These are phyloP conservation scores for Argyresthia goedartella DNA, from an alignment of 2,888 invertebrate genomes.

Conservation along the genomic window DNA sequence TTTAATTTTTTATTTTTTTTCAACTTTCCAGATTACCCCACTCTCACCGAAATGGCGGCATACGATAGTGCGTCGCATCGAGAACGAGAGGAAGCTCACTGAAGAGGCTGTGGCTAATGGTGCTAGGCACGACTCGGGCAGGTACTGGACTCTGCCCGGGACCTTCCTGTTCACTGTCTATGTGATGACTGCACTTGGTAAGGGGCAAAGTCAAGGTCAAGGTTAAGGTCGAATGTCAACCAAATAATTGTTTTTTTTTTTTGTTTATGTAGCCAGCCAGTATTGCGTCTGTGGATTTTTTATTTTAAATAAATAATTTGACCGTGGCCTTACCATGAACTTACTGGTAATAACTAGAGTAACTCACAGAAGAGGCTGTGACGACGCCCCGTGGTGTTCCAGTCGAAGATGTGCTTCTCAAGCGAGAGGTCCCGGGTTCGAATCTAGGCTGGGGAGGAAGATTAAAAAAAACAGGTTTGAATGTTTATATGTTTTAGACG, in stretches of 20 bases:
- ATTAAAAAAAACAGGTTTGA: too few relatives aligned
- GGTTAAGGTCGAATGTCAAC: too few relatives aligned
- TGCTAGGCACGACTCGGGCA: slow-evolving; percentile 57
- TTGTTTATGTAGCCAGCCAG: not conserved
- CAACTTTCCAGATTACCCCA: slow-evolving; percentile 45
- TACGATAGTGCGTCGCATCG: slow-evolving; percentile 72
- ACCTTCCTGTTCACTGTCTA: slow-evolving; percentile 77
- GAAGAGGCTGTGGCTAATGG: slow-evolving; percentile 45
- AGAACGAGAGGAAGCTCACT: slow-evolving; percentile 61
- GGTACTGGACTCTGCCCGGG: slow-evolving; percentile 78
- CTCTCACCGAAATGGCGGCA: slow-evolving; percentile 73
- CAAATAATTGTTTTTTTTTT: not conserved
- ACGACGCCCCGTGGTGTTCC: too few relatives aligned
- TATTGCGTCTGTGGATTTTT: not conserved
- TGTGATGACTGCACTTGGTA: slow-evolving; percentile 79
- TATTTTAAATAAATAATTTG: too few relatives aligned
- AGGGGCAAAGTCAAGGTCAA: not conserved
- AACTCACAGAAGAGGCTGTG: too few relatives aligned
- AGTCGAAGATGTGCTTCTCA: too few relatives aligned
- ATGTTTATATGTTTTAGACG: too few relatives aligned
- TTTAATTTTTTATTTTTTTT: too few relatives aligned
- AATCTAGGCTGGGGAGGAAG: too few relatives aligned
- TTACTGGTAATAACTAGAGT: too few relatives aligned
- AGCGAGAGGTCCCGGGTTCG: too few relatives aligned
- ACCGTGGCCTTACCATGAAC: too few relatives aligned